Evolutionary conservation across 2,797 vertebrate species (phyloP), one percentile per base, ranked within the genome.

Genomic region (Macropodus opercularis): DNA sequence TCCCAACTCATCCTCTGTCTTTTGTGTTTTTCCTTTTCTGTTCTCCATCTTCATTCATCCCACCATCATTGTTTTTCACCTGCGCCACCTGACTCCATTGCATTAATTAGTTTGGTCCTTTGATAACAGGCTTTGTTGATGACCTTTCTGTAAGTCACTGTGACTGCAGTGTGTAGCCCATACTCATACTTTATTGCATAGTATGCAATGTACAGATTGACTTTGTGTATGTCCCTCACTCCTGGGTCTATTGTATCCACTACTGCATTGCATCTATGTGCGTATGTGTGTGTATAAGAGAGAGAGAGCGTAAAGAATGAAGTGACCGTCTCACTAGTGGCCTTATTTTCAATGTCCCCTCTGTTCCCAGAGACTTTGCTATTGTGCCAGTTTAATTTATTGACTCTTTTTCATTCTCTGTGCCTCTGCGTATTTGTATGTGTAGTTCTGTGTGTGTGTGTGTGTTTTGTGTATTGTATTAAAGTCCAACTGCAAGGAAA

Each of bases 381-480:
- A 47, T 29, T 60, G 5, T 81, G 75, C 29, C 71, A 75, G 56
- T 78, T 71, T 83, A 63, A 82, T 81, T 72, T 78, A 83, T 84
- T 47, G 68, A 61, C 63, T 77, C 18, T 27, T 17, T 13, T 21
- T 3, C n/a, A n/a, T n/a, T 49, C 5, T 35, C 43, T 69, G 58
- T 36, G 60, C 43, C 14, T 43, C 31, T 43, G 47, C 54, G 17
- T 52, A 40, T 34, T 27, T 24, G 51, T 48, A 39, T 48, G 34
- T 27, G 36, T 13, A n/a, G 41, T 11, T 36, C 57, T 52, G 35
- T 38, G 14, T 54, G 57, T 29, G 8, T 35, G 48, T 29, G 15
- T 15, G 44, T 42, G 48, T 21, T 41, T 17, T n/a, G 27, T 48
- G 58, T 42, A 27, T 29, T 56, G 76, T 72, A 79, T 80, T 77